Percentiles rank a stretch among this genome's conserved stretches.
Evolutionary conservation across 2,113 vertebrate species (phyloP).

Genomic region (Xiphophorus couchianus): DNA sequence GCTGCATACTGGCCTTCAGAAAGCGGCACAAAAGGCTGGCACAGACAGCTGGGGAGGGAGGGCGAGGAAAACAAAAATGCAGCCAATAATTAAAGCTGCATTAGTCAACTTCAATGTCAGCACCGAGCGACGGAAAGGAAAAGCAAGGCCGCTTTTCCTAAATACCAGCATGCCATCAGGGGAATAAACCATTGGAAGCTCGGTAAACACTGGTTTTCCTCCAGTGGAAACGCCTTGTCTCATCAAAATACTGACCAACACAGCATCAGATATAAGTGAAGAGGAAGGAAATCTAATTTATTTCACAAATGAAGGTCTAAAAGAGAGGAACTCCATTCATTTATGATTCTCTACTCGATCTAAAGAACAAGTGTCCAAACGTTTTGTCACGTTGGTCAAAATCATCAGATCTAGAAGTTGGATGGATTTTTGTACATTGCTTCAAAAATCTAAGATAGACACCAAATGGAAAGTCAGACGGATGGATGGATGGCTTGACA

Average conservation of each 20-base stretch:
- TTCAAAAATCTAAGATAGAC: too few species aligned
- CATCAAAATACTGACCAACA: not conserved
- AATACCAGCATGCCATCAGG: constrained; percentile 18
- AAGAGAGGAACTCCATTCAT: too few species aligned
- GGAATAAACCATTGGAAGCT: constrained; percentile 13
- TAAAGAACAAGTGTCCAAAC: too few species aligned
- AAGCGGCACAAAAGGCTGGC: constrained; percentile 40
- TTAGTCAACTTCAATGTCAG: constrained; percentile 47
- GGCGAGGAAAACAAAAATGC: constrained; percentile 47
- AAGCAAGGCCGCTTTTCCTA: constrained; percentile 32
- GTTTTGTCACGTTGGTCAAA: too few species aligned
- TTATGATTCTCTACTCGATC: too few species aligned
- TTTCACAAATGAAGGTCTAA: too few species aligned
- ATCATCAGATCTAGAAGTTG: too few species aligned
- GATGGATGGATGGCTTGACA: too few species aligned
- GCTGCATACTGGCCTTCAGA: constrained; percentile 45
- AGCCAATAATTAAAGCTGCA: constrained; percentile 54
- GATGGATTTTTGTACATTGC: too few species aligned
- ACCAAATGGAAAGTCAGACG: too few species aligned
- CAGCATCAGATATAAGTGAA: too few species aligned
- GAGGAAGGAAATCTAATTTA: too few species aligned
- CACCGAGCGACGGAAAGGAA: constrained; percentile 31
- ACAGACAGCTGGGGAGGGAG: not conserved
- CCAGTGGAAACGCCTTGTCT: not conserved
- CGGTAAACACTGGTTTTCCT: not conserved